Evolutionary conservation across 2,888 invertebrate species (phyloP), one percentile per base, ranked within the genome.

Genomic region (Spatulosminthurus flaviceps): DNA sequence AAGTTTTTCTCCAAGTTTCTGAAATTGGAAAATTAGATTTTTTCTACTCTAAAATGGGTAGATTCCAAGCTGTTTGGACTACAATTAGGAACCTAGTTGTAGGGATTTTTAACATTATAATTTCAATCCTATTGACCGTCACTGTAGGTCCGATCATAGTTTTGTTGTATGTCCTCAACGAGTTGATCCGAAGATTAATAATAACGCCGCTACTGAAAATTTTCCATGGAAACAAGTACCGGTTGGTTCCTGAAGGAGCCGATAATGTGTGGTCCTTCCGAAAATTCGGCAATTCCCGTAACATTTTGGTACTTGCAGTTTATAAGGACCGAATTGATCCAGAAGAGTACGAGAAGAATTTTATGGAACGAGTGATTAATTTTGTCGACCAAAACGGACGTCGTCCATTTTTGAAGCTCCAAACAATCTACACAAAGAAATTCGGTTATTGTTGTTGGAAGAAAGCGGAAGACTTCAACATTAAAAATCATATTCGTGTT

Each of bases 251-350:
- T 2, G 81, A 82, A 42, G 83, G 83, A 19, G 79, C 83, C 0
- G 84, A 84, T 64, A 80, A 80, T 41, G 78, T 83, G 42, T 84
- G 83, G 83, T 75, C 80, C 7, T 84, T 79, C 78, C 43, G 79
- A 26, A 84, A 83, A 43, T 60, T 70, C n/a, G 82, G 83, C 51
- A 84, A 84, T 67, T 80, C 76, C n/a, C 70, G 83, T 67, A 81
- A 80, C 16, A 80, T 81, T 26, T 42, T 84, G 42, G 76, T 78
- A 0, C 26, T 82, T 0, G 67, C 78, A 19, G 78, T 83, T 29
- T 83, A 81, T 70, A 66, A 80, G 0, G 73, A 80, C 22, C 66
- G 26, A 28, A 81, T 84, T 60, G 79, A 81, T 41, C 74, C 82
- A 1, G 80, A 75, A 0, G 61, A 73, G 4, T 80, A 81, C 24